phyloP scores from a whole-genome alignment of 2,113 vertebrate species.

The Pachyramphus minor region DNA sequence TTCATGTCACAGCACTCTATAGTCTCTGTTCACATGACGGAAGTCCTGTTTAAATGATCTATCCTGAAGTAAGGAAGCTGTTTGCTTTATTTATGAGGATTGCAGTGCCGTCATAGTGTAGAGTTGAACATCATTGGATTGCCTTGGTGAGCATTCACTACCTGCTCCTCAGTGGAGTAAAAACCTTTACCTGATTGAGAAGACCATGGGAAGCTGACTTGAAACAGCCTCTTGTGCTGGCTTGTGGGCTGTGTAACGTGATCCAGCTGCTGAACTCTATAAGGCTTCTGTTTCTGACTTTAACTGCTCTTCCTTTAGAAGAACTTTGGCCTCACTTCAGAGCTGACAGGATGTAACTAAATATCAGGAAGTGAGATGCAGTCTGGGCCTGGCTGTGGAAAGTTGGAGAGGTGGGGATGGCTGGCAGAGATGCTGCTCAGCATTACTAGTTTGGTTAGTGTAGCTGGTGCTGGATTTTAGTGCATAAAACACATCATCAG shows the following conservation, averaged over 20 bases:
- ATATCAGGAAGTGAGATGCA: background rate
- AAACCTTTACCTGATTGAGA: constrained; percentile 33
- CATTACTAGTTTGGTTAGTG: background rate
- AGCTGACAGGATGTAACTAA: background rate
- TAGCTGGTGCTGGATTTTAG: background rate
- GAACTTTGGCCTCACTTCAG: background rate
- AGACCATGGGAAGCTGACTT: constrained; percentile 22
- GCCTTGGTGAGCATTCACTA: constrained; percentile 37
- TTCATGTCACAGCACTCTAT: constrained; percentile 47
- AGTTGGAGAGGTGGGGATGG: background rate
- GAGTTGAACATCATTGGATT: constrained; percentile 59
- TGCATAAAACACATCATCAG: background rate
- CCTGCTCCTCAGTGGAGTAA: constrained; percentile 43
- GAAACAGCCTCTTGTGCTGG: constrained; percentile 5
- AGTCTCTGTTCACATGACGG: constrained; percentile 62
- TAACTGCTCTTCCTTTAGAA: background rate
- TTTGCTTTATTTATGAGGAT: constrained; percentile 72
- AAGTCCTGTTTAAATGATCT: constrained; percentile 64
- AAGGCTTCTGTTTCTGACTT: constrained; percentile 22
- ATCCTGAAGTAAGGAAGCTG: constrained; percentile 60
- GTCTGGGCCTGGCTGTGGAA: background rate
- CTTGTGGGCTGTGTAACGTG: constrained; percentile 9
- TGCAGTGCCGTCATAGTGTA: background rate
- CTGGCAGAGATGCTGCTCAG: background rate
- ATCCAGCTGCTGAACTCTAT: constrained; percentile 35